Conservation (phyloP, 2,888 invertebrate species). For the Petrolisthes cinctipes region DNA sequence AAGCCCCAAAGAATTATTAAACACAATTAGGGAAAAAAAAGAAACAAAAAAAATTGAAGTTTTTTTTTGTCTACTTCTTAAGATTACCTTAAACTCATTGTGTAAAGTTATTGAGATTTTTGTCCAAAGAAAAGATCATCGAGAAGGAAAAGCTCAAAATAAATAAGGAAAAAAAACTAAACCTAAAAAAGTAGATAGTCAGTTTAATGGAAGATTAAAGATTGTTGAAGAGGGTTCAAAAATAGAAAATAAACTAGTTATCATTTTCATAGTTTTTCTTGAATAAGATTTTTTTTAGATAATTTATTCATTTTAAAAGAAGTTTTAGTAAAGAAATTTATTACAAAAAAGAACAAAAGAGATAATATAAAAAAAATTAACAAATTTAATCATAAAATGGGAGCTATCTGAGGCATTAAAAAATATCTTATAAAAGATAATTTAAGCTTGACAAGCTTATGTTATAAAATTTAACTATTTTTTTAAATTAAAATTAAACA, state of each 20-base stretch:
- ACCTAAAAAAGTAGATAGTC: slow-evolving; percentile 74
- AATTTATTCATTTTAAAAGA: slow-evolving; percentile 68
- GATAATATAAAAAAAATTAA: slow-evolving; percentile 71
- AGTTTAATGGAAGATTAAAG: slow-evolving; percentile 75
- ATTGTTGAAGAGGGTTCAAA: slow-evolving; percentile 76
- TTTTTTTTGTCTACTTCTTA: not conserved
- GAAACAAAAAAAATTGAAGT: slow-evolving; percentile 72
- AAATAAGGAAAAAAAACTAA: slow-evolving; percentile 73
- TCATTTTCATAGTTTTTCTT: slow-evolving; percentile 74
- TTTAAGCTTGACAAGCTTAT: too few species aligned
- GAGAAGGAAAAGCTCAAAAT: too few species aligned
- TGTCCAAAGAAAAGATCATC: not conserved
- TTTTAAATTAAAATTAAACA: too few species aligned
- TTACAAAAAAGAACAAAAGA: slow-evolving; percentile 73
- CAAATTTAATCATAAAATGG: slow-evolving; percentile 74
- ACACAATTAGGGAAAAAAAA: slow-evolving; percentile 75
- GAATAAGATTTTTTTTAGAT: slow-evolving; percentile 67
- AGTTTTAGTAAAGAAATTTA: slow-evolving; percentile 71
- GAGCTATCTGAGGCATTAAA: slow-evolving; percentile 80
- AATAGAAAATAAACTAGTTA: slow-evolving; percentile 78
- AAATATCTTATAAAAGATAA: slow-evolving; percentile 76
- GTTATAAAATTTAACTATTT: slow-evolving; percentile 75
- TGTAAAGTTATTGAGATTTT: not conserved
- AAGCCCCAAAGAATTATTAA: slow-evolving; percentile 80
- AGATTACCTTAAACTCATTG: too few species aligned